A percentile compares a stretch with the other conserved stretches of the same genome.
These are phyloP conservation scores for Ptilodon capucinus DNA, from an alignment of 2,888 invertebrate species.

Conservation along the genomic window DNA sequence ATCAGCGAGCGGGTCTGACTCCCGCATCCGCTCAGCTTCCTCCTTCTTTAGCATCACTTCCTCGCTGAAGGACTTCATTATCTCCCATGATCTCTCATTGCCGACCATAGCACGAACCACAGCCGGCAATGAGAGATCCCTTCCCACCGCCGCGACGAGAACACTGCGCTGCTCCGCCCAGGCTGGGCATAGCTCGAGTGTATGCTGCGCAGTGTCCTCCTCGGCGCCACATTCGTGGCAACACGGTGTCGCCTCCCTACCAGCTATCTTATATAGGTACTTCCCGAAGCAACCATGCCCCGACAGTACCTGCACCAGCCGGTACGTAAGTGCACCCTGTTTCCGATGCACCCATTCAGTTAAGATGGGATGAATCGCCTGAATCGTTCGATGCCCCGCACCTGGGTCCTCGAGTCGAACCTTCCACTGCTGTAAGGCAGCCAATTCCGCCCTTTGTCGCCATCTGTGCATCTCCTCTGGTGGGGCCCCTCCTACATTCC, in stretches of 20 bases:
- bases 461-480: background rate
- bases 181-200: background rate
- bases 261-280: conserved; percentile 1
- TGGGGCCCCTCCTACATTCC: no score
- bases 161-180: background rate
- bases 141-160: background rate
- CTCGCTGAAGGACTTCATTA: background rate
- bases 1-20: background rate
- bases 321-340: background rate
- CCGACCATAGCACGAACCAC: background rate
- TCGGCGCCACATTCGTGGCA: conserved; percentile 4
- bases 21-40: conserved; percentile 1
- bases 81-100: background rate
- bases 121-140: conserved; percentile 3
- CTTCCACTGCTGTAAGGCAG: background rate
- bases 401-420: background rate
- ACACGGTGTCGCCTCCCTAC: background rate
- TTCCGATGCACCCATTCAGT: background rate
- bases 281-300: conserved; percentile 3
- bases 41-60: conserved; percentile 1
- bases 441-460: background rate
- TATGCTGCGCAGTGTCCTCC: conserved; percentile 1
- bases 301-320: no score
- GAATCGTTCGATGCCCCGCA: background rate
- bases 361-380: background rate